Evolutionary conservation across 2,113 vertebrate genomes (phyloP).

Genomic region (Tachysurus vachellii): DNA sequence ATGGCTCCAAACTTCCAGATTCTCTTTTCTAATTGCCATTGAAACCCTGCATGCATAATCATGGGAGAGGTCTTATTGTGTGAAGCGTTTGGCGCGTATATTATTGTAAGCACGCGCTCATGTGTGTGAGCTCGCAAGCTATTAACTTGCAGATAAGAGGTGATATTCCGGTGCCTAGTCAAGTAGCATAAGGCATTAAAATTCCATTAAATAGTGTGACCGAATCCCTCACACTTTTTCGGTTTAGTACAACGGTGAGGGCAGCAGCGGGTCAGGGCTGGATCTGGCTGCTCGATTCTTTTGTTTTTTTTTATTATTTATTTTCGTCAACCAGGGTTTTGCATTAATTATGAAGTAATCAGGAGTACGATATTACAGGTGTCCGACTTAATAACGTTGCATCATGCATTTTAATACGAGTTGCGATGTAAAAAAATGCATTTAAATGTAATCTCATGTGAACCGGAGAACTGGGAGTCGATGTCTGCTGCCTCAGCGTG

Average conservation of each 20-base stretch:
- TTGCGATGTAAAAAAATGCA: constrained; percentile 15
- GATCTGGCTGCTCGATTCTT: background rate
- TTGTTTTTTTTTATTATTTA: background rate
- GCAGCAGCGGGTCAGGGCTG: background rate
- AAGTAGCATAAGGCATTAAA: constrained; percentile 14
- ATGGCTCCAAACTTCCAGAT: constrained; percentile 21
- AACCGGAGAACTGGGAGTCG: background rate
- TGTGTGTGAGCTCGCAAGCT: constrained; percentile 4
- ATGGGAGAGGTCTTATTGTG: constrained; percentile 14
- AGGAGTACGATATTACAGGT: background rate
- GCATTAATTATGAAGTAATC: constrained; percentile 7
- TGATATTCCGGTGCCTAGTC: constrained; percentile 24
- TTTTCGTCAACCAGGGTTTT: background rate
- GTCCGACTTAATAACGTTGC: background rate
- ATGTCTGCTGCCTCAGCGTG: constrained; percentile 34
- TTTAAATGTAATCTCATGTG: constrained; percentile 28
- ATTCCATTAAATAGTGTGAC: background rate
- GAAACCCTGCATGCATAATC: constrained; percentile 29
- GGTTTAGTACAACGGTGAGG: too few relatives aligned
- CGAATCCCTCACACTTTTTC: background rate
- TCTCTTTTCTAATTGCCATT: constrained; percentile 31
- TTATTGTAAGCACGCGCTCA: background rate
- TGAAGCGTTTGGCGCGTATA: constrained; percentile 5
- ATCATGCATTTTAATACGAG: background rate
- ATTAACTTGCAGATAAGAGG: constrained; percentile 22